These are phyloP conservation scores for Apocheima hispidaria DNA, from an alignment of 2,888 invertebrate species.

Conservation along the genomic window DNA sequence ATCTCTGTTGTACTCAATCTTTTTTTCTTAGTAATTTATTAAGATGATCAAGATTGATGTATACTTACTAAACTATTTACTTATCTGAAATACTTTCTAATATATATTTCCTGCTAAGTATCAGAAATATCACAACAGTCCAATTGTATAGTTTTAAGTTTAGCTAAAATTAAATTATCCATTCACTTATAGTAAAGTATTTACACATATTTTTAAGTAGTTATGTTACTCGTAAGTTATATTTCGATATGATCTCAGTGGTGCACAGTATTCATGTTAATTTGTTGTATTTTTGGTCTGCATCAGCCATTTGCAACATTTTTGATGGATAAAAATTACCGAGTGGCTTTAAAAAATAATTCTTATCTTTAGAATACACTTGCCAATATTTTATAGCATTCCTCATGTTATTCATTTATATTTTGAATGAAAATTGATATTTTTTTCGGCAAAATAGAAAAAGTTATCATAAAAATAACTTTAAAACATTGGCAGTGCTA, in stretches of 20 bases:
- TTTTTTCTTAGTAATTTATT: neutral
- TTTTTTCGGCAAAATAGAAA: too few species aligned
- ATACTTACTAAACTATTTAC: too few species aligned
- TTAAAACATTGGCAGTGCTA: too few species aligned
- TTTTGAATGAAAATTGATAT: too few species aligned
- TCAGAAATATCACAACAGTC: neutral
- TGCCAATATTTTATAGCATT: too few species aligned
- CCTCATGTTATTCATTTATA: too few species aligned
- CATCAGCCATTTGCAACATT: too few species aligned
- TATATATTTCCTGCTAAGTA: neutral
- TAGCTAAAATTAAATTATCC: neutral
- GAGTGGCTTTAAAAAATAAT: too few species aligned
- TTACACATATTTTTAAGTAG: neutral
- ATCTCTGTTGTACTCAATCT: neutral
- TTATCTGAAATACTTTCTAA: neutral
- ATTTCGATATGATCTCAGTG: constrained; percentile 71
- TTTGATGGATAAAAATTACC: too few species aligned
- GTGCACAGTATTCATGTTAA: constrained; percentile 69
- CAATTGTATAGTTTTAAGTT: neutral
- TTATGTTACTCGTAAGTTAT: constrained; percentile 18
- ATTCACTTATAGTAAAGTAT: constrained; percentile 5
- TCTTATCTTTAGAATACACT: too few species aligned
- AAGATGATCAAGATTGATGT: neutral
- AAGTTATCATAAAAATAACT: too few species aligned
- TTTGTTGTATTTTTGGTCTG: constrained; percentile 53